phyloP scores from a whole-genome alignment of 2,797 vertebrate genomes.

The Pseudopleuronectes americanus region DNA sequence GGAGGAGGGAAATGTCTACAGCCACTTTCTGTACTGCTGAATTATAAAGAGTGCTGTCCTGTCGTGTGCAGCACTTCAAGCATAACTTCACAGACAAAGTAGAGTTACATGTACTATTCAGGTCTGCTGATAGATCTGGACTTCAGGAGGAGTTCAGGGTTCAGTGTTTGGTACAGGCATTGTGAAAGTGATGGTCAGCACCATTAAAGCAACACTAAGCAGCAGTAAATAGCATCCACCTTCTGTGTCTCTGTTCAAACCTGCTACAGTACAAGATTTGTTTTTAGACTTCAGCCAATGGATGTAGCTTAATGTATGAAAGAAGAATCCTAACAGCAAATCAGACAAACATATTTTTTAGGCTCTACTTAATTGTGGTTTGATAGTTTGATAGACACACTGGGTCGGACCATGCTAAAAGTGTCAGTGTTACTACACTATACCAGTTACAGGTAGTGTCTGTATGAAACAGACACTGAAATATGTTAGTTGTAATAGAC shows the following conservation, averaged over 20 bases:
- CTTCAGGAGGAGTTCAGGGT: neutral
- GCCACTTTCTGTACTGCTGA: conserved; percentile 1
- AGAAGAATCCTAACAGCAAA: neutral
- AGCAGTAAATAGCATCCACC: neutral
- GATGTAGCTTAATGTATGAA: neutral
- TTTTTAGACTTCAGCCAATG: neutral
- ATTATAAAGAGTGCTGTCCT: neutral
- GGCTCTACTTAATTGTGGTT: neutral
- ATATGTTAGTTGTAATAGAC: neutral
- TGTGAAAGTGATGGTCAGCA: too few relatives aligned
- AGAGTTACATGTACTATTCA: neutral
- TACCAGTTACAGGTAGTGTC: too few relatives aligned
- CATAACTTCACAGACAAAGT: neutral
- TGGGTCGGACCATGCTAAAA: neutral
- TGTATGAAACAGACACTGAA: too few relatives aligned
- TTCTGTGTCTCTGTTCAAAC: neutral
- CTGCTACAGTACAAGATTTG: neutral
- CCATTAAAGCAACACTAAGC: neutral
- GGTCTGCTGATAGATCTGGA: conserved; percentile 3
- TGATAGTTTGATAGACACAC: neutral
- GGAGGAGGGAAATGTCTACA: neutral
- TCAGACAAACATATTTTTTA: neutral
- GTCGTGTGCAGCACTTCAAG: neutral
- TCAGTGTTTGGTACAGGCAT: neutral
- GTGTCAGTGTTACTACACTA: neutral